These are phyloP conservation scores for Thamnophis elegans DNA, from an alignment of 2,797 vertebrate genomes.

Conservation along the genomic window DNA sequence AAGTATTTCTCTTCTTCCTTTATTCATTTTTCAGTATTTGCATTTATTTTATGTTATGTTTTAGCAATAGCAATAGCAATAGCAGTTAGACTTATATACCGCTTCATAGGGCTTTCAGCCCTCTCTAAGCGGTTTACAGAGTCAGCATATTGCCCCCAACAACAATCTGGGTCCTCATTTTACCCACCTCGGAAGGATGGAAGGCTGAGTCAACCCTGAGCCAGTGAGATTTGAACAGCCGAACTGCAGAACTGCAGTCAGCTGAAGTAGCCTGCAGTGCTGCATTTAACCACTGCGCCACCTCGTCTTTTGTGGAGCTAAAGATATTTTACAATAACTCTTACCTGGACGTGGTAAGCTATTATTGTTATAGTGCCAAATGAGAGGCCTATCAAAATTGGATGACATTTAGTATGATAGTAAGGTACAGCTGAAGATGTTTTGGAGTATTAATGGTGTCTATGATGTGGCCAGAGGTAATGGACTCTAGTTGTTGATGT, in stretches of 20 bases:
- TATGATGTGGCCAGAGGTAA: background rate
- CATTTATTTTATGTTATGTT: constrained; percentile 7
- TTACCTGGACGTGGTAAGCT: background rate
- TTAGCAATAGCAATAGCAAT: no score
- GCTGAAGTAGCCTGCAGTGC: no score
- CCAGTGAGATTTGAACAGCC: no score
- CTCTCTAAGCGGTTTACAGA: no score
- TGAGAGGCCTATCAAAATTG: background rate
- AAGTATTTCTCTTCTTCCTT: constrained; percentile 15
- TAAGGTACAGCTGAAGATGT: background rate
- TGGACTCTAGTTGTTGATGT: background rate
- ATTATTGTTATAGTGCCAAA: background rate
- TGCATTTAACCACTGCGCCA: no score
- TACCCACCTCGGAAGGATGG: no score
- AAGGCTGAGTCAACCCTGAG: no score
- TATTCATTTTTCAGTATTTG: constrained; percentile 38
- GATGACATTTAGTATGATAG: background rate
- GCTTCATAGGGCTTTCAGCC: no score
- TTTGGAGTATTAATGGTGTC: background rate
- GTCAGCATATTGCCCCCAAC: no score
- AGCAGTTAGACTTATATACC: no score
- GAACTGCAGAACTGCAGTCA: no score
- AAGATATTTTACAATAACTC: background rate
- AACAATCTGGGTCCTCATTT: no score
- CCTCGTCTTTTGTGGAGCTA: background rate